These are phyloP conservation scores for Limnodromus scolopaceus DNA, from an alignment of 2,797 vertebrate genomes.

Conservation along the genomic window DNA sequence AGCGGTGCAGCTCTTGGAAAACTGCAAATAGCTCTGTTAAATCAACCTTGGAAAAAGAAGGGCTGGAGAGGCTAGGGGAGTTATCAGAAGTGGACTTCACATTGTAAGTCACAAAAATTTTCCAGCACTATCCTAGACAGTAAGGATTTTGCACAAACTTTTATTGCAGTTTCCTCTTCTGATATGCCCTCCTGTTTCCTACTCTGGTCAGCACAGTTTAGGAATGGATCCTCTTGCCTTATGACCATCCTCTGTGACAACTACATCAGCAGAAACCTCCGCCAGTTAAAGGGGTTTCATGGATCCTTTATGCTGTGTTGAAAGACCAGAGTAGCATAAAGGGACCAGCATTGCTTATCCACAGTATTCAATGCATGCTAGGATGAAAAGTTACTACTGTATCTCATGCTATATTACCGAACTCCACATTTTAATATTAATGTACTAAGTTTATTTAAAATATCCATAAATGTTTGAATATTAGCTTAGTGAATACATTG, in stretches of 20 bases:
- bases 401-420: not conserved
- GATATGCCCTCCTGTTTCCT: not conserved
- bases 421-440: not conserved
- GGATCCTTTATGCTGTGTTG: slow-evolving; percentile 71
- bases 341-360: slow-evolving; percentile 65
- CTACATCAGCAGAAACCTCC: not conserved
- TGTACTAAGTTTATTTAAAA: slow-evolving; percentile 16
- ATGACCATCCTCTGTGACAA: not conserved
- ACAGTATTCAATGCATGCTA: slow-evolving; percentile 38
- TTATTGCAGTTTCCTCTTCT: not conserved
- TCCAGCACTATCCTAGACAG: not conserved
- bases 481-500: not conserved
- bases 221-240: not conserved
- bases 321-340: slow-evolving; percentile 72
- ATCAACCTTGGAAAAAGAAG: not conserved
- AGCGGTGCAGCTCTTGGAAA: not conserved
- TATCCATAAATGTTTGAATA: not conserved
- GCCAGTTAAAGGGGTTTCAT: not conserved
- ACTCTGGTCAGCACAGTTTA: not conserved
- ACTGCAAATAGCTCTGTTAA: not conserved
- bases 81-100: not conserved
- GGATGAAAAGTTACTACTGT: slow-evolving; percentile 22
- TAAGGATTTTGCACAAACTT: not conserved
- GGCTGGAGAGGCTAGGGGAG: not conserved
- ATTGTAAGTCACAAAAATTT: not conserved